Conservation (phyloP, 2,113 vertebrate genomes). For the Alligator mississippiensis region DNA sequence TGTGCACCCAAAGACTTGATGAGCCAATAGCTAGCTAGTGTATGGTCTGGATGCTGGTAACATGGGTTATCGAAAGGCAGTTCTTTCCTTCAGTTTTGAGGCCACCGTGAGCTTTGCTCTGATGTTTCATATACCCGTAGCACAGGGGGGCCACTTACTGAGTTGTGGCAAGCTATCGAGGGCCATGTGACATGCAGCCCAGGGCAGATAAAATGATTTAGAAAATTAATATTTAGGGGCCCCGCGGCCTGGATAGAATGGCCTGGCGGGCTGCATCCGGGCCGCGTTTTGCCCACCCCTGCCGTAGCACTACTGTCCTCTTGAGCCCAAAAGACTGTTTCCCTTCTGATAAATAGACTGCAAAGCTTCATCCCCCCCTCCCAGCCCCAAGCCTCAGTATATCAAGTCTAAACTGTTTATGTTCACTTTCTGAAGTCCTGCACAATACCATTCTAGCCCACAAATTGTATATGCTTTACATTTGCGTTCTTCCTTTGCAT, state of each 20-base stretch:
- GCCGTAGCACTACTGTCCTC: too few relatives aligned
- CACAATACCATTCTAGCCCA: neutral
- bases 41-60: neutral
- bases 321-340: too few relatives aligned
- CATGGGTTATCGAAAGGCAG: neutral
- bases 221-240: too few relatives aligned
- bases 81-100: neutral
- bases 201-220: too few relatives aligned
- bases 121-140: too few relatives aligned
- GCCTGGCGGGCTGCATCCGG: too few relatives aligned
- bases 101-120: neutral
- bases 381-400: neutral
- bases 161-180: too few relatives aligned
- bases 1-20: neutral
- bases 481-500: slow-evolving; percentile 21
- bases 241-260: too few relatives aligned
- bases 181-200: too few relatives aligned
- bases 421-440: neutral
- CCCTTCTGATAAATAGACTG: neutral
- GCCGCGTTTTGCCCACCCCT: too few relatives aligned
- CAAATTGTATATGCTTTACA: neutral
- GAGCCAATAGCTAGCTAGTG: neutral
- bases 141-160: neutral
- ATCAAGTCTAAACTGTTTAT: neutral
- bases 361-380: neutral